Evolutionary conservation across 2,797 vertebrate genomes (phyloP).

Genomic region (Adrianichthys oophorus): DNA sequence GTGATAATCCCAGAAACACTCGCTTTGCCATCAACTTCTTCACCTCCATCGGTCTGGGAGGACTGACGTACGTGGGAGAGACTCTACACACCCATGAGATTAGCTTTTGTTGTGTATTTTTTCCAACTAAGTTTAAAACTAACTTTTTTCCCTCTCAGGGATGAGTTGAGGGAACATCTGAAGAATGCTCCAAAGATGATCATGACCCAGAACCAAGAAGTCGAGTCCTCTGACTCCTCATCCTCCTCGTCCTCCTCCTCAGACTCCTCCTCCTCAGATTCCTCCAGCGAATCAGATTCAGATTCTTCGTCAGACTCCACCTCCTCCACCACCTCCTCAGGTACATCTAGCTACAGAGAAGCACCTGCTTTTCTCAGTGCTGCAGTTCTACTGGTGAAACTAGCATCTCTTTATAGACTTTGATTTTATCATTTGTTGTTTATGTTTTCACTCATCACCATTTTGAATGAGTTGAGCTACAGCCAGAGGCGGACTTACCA

Average conservation of each 20-base stretch:
- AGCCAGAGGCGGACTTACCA: too few relatives aligned
- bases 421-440: too few relatives aligned
- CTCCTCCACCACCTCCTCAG: conserved; percentile 64
- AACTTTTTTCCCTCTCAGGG: conserved; percentile 68
- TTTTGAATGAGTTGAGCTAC: too few relatives aligned
- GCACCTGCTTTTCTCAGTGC: background rate
- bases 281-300: conserved; percentile 67
- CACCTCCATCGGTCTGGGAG: conserved; percentile 97
- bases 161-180: conserved; percentile 94
- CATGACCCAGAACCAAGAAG: conserved; percentile 94
- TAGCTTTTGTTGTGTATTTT: background rate
- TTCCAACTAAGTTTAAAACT: background rate
- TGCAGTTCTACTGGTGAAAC: too few relatives aligned
- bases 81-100: background rate
- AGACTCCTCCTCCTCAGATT: conserved; percentile 82
- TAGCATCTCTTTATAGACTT: too few relatives aligned
- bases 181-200: conserved; percentile 98
- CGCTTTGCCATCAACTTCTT: conserved; percentile 99
- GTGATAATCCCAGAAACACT: conserved; percentile 96
- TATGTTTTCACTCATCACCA: too few relatives aligned
- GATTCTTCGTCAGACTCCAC: conserved; percentile 63
- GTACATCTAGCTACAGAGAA: conserved; percentile 25
- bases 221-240: conserved; percentile 87
- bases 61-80: conserved; percentile 87
- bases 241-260: conserved; percentile 80